These are phyloP conservation scores for Pogona vitticeps DNA, from an alignment of 2,113 vertebrate genomes.

Conservation along the genomic window DNA sequence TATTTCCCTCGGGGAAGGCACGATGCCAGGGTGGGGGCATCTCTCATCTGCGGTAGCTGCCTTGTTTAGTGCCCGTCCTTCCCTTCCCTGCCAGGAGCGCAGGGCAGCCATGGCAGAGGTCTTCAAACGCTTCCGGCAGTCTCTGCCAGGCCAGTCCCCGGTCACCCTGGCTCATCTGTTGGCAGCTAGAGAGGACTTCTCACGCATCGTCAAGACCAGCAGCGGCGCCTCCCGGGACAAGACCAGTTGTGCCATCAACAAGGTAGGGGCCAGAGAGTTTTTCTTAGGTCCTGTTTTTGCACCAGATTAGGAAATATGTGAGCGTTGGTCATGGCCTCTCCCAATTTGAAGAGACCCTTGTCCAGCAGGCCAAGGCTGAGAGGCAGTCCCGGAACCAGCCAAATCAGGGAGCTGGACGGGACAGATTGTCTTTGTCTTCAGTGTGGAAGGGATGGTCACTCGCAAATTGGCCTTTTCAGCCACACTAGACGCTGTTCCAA, in stretches of 20 bases:
- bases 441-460: no score
- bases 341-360: no score
- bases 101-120: slow-evolving; percentile 55
- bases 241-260: slow-evolving; percentile 79
- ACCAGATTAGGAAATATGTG: no score
- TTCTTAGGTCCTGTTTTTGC: not conserved
- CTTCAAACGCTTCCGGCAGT: slow-evolving; percentile 53
- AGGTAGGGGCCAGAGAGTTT: slow-evolving; percentile 64
- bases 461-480: no score
- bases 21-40: not conserved
- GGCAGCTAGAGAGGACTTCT: slow-evolving; percentile 83
- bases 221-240: slow-evolving; percentile 67
- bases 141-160: slow-evolving; percentile 28
- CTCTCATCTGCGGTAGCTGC: slow-evolving; percentile 12
- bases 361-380: no score
- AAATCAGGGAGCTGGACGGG: no score
- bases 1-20: no score
- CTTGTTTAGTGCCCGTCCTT: not conserved
- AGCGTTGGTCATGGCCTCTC: no score
- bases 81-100: slow-evolving; percentile 34
- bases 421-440: no score
- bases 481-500: no score
- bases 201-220: slow-evolving; percentile 66
- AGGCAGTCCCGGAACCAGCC: no score
- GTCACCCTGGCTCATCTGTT: slow-evolving; percentile 80